These are phyloP conservation scores for Candidula unifasciata DNA, from an alignment of 2,888 invertebrate genomes.

Conservation along the genomic window DNA sequence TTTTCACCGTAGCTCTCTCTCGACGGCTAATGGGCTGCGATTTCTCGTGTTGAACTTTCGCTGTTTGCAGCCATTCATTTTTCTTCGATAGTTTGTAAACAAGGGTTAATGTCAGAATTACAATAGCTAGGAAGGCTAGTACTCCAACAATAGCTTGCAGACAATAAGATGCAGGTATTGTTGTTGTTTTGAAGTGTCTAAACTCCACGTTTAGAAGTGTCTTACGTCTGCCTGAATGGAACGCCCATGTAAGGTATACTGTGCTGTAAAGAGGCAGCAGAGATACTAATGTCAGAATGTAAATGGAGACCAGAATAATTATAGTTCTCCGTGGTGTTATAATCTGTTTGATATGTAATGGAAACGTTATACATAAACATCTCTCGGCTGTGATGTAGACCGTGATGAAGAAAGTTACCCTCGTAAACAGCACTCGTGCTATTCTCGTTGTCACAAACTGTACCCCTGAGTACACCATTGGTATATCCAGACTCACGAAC, in stretches of 20 bases:
- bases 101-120: neutral
- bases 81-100: neutral
- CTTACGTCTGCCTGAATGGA: neutral
- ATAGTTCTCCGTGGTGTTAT: conserved; percentile 21
- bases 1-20: conserved; percentile 1
- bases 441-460: neutral
- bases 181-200: neutral
- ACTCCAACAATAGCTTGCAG: neutral
- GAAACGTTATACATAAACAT: conserved; percentile 23
- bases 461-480: neutral
- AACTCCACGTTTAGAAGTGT: conserved; percentile 1
- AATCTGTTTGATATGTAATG: conserved; percentile 9
- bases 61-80: neutral
- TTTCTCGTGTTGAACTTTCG: neutral
- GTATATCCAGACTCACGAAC: neutral
- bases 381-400: conserved; percentile 24
- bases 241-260: conserved; percentile 18
- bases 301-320: neutral
- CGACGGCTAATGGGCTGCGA: neutral
- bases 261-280: neutral
- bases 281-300: neutral
- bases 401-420: neutral
- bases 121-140: neutral
- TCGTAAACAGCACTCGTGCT: neutral
- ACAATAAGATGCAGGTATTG: neutral